Conservation (phyloP, 2,888 invertebrate genomes). For the Volucella inflata region DNA sequence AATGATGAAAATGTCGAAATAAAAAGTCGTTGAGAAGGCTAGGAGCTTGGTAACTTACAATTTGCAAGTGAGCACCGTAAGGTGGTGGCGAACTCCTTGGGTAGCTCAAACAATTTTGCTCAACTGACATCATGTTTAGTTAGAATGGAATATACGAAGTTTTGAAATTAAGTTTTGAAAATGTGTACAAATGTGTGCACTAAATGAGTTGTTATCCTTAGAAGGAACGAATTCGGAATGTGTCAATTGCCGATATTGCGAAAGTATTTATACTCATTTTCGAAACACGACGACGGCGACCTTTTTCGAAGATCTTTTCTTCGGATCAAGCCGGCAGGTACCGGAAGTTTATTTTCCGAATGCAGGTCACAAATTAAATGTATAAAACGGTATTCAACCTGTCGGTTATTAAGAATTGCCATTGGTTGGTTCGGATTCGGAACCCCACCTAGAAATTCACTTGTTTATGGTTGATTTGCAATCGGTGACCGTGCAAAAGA, state of each 20-base stretch:
- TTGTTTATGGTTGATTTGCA: background rate
- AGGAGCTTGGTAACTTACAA: slow-evolving; percentile 48
- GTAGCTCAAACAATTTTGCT: slow-evolving; percentile 36
- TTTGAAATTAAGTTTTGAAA: slow-evolving; percentile 11
- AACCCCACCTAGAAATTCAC: background rate
- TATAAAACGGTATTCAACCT: background rate
- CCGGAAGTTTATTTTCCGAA: background rate
- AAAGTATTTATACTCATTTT: slow-evolving; percentile 70
- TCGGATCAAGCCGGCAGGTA: slow-evolving; percentile 28
- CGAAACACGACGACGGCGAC: background rate
- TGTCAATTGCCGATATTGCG: slow-evolving; percentile 43
- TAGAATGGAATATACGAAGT: background rate
- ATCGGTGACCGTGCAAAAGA: background rate
- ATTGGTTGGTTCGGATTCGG: slow-evolving; percentile 37
- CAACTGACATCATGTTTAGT: slow-evolving; percentile 43
- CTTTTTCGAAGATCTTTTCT: slow-evolving; percentile 3
- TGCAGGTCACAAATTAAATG: slow-evolving; percentile 13
- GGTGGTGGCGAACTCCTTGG: slow-evolving; percentile 53
- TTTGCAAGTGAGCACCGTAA: slow-evolving; percentile 59
- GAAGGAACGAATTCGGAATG: slow-evolving; percentile 49
- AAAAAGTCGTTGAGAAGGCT: too few relatives aligned
- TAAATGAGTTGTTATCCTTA: slow-evolving; percentile 64
- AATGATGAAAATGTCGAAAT: background rate
- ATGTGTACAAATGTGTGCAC: background rate
- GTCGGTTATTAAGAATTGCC: background rate